A percentile compares a stretch with the other conserved stretches of the same genome.
phyloP scores from a whole-genome alignment of 1,140 invertebrate species.

The Brachionus calyciflorus region DNA sequence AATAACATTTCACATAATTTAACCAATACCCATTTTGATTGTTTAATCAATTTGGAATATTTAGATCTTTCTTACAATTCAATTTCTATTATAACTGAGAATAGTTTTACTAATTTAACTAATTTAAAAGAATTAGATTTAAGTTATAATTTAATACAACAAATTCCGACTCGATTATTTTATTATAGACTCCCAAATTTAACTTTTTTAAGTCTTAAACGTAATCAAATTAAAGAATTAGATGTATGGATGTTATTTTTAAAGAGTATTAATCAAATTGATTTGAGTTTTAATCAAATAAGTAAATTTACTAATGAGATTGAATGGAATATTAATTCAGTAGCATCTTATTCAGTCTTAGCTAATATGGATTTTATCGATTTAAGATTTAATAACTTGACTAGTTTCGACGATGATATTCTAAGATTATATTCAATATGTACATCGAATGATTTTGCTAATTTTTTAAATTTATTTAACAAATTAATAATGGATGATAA shows the following conservation, averaged over 20 bases:
- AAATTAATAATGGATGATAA: not conserved
- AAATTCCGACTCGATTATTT: not conserved
- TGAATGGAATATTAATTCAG: not conserved
- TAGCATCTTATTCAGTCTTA: not conserved
- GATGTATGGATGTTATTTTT: constrained; percentile 43
- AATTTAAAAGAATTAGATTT: not conserved
- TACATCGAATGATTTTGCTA: not conserved
- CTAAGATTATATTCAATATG: constrained; percentile 13
- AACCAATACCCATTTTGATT: not conserved
- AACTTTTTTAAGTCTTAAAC: not conserved
- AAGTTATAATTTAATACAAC: constrained; percentile 10
- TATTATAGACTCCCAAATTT: constrained; percentile 22
- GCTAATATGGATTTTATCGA: not conserved
- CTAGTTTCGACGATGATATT: constrained; percentile 6
- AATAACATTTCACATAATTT: not conserved
- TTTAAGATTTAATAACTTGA: constrained; percentile 22
- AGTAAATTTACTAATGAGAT: not conserved
- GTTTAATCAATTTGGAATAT: constrained; percentile 24
- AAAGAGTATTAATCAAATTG: not conserved
- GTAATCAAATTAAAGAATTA: constrained; percentile 13
- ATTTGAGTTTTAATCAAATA: constrained; percentile 42
- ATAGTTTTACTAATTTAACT: not conserved
- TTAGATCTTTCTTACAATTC: constrained; percentile 30
- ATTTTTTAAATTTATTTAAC: constrained; percentile 35
- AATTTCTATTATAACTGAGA: not conserved